Evolutionary conservation across 1,140 invertebrate genomes (phyloP).

Genomic region (Hypothenemus hampei): DNA sequence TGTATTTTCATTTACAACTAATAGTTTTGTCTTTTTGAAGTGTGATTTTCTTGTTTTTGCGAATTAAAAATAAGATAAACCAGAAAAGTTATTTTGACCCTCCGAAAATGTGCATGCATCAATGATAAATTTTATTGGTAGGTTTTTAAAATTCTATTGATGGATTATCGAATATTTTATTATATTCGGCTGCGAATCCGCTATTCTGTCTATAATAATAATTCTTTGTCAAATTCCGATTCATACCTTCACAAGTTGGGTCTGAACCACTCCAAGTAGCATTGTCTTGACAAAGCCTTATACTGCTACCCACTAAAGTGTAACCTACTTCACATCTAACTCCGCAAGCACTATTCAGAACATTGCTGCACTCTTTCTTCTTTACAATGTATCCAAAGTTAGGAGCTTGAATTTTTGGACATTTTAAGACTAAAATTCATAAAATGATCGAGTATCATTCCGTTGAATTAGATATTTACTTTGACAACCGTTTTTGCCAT

Average conservation of each 20-base stretch:
- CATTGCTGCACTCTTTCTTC: conserved; percentile 54
- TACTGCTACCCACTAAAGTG: conserved; percentile 58
- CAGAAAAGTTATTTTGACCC: no score
- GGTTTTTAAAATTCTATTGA: no score
- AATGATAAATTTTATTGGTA: no score
- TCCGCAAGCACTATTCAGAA: conserved; percentile 67
- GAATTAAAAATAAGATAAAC: no score
- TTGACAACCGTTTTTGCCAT: conserved; percentile 39
- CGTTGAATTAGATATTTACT: conserved; percentile 22
- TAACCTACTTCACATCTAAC: conserved; percentile 63
- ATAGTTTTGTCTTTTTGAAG: no score
- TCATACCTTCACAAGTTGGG: conserved; percentile 56
- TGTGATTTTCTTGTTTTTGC: no score
- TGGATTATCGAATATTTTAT: no score
- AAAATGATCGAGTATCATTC: background rate
- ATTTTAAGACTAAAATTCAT: conserved; percentile 52
- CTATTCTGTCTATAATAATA: no score
- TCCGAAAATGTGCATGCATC: no score
- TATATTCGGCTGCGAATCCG: no score
- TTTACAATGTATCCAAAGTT: conserved; percentile 66
- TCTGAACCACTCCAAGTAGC: conserved; percentile 63
- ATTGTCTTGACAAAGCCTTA: conserved; percentile 60
- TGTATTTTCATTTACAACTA: no score
- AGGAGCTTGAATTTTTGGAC: conserved; percentile 55
- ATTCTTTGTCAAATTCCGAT: no score